Evolutionary conservation across 2,888 invertebrate species (phyloP).

Genomic region (Penaeus monodon): DNA sequence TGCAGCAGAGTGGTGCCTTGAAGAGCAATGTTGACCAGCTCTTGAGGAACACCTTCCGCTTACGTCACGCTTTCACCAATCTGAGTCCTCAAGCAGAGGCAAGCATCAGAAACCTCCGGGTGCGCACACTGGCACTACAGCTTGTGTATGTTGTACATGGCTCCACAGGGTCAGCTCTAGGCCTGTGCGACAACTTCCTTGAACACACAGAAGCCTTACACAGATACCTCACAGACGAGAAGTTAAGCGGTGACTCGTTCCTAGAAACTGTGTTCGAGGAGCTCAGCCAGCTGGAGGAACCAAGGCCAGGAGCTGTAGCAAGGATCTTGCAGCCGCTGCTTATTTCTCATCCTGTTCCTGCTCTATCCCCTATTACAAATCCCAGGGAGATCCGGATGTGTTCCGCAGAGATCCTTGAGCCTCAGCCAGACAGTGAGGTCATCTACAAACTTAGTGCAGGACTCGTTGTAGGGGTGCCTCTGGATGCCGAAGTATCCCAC

Average conservation of each 20-base stretch:
- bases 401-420: slow-evolving; percentile 80
- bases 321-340: slow-evolving; percentile 83
- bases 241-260: slow-evolving; percentile 82
- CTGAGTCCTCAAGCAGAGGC: slow-evolving; percentile 83
- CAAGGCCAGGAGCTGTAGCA: slow-evolving; percentile 86
- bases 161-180: slow-evolving; percentile 80
- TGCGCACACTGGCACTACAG: slow-evolving; percentile 84
- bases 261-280: slow-evolving; percentile 84
- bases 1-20: slow-evolving; percentile 69
- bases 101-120: slow-evolving; percentile 84
- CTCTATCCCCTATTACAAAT: slow-evolving; percentile 72
- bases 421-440: slow-evolving; percentile 83
- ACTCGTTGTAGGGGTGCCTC: slow-evolving; percentile 85
- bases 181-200: slow-evolving; percentile 81
- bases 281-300: slow-evolving; percentile 82
- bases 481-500: slow-evolving; percentile 88
- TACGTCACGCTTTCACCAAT: slow-evolving; percentile 90
- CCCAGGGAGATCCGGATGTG: slow-evolving; percentile 61
- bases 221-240: slow-evolving; percentile 70
- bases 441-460: slow-evolving; percentile 94
- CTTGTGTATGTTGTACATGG: slow-evolving; percentile 81
- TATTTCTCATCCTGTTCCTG: slow-evolving; percentile 77
- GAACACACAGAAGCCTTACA: slow-evolving; percentile 71
- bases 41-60: slow-evolving; percentile 70
- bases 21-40: slow-evolving; percentile 58